Percentiles rank a stretch among this genome's conserved stretches.
Evolutionary conservation across 2,797 vertebrate species (phyloP).

Genomic region (Microctenopoma stevenorrisi): DNA sequence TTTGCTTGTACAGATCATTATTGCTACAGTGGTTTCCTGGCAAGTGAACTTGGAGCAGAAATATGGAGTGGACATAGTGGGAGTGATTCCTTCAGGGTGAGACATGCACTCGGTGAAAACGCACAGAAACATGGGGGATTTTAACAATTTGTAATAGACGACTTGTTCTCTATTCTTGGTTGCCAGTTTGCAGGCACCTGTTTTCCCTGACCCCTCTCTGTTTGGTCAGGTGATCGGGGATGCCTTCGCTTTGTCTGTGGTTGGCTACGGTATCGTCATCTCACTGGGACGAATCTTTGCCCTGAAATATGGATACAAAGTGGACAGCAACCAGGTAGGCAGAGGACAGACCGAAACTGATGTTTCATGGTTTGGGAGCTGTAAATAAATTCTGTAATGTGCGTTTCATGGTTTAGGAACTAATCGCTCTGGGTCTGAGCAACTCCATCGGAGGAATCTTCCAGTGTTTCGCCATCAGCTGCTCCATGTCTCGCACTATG

Average conservation of each 20-base stretch:
- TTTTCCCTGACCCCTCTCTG: conserved; percentile 73
- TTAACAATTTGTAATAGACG: not conserved
- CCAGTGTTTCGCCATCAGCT: conserved; percentile 93
- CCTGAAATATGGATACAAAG: conserved; percentile 94
- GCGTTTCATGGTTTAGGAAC: conserved; percentile 83
- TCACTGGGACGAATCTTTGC: conserved; percentile 96
- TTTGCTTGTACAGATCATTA: conserved; percentile 81
- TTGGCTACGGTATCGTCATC: conserved; percentile 95
- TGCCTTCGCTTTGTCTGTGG: conserved; percentile 92
- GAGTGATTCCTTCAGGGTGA: conserved; percentile 92
- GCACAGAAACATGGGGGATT: not conserved
- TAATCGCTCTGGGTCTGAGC: conserved; percentile 93
- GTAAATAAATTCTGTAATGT: conserved; percentile 7
- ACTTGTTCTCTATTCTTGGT: not conserved
- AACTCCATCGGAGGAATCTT: conserved; percentile 92
- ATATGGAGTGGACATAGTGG: conserved; percentile 89
- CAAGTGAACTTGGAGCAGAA: conserved; percentile 74
- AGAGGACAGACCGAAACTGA: not conserved
- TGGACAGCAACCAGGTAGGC: conserved; percentile 94
- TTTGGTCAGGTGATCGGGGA: conserved; percentile 88
- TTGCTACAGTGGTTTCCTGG: conserved; percentile 90
- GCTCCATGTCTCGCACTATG: conserved; percentile 95
- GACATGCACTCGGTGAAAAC: conserved; percentile 41
- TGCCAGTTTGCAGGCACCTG: conserved; percentile 86
- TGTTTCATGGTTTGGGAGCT: not conserved